Base-by-base conservation (phyloP, 2,797 vertebrate species). In the Takifugu rubripes region DNA sequence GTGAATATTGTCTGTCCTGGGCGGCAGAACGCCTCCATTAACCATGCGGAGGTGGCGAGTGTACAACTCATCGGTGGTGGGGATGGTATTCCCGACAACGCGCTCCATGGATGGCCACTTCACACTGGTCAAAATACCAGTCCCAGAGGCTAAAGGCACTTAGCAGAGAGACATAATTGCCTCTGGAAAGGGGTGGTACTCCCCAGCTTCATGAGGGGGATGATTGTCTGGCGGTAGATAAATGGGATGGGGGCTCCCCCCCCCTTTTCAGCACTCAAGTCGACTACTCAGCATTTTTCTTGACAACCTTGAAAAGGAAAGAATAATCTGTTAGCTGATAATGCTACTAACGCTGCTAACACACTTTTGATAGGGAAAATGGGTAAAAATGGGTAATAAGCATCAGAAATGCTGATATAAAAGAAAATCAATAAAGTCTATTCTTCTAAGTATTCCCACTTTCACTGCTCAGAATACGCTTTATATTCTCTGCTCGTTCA, bases 21-120 rank as follows among this genome's bases (percentile, higher is more conserved):
- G 46, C 10, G 81, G 88, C 0, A 90, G 85, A 0, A 89, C 88
- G 55, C 91, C 93, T 69, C 96, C 96, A 55, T 97, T 98, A 67
- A 92, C 92, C 47, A 94, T 90, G 67, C 94, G 91, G 55, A 98
- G 92, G 74, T 94, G 94, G 29, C 93, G 91, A 80, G 94, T 94
- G 66, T 95, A 96, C 88, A 95, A 97, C 75, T 99, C 96, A 81
- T 98, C 94, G 2, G 92, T 92, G 85, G 95, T 93, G 52, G 93
- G 91, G 87, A 94, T 90, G 0, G 92, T 87, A 49, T 93, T 84
- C 60, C 93, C 94, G 71, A 94, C 91, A 6, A 92, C 88, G 86
- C 93, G 92, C 87, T 98, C 96, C 45, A 95, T 97, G 76, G 95
- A 91, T 33, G 92, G 93, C 87, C 84, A 90, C 85, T 94, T 98